Base-by-base conservation (phyloP, 2,797 vertebrate species). In the Siniperca undulata region DNA sequence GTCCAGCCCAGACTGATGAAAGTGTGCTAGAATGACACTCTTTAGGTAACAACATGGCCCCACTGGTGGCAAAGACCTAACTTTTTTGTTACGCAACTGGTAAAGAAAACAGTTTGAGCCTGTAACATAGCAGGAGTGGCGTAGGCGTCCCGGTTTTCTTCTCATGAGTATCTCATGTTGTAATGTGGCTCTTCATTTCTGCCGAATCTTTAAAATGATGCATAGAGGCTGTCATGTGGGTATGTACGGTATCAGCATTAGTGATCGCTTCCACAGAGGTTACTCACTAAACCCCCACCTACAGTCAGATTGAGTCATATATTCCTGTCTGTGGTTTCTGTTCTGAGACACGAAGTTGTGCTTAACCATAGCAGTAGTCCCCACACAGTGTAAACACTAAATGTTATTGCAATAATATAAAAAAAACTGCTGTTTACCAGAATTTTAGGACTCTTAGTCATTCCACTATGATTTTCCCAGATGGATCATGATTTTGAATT, bases 251-350 rank as follows among this genome's bases (percentile, higher is more conserved):
- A 64, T 73, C 64, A 60, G 48, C 12, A 8, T 4, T 11, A 1
- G 11, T 13, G 5, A 77, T 66, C 19, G 8, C 5, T 75, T 67
- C 8, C 20, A 22, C 17, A 30, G 3, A n/a, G n/a, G 36, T 22
- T 17, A 40, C 17, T 74, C 60, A 53, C 12, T 27, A 17, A 17
- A 1, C n/a, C 2, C 7, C 27, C 48, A 9, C 5, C 11, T 4
- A 11, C 10, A 12, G 7, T 64, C 50, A 30, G 9, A 5, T 0
- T 44, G 60, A 52, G 22, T 17, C 38, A 36, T 0, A 7, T 7
- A 11, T 72, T 80, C 71, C 40, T 55, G 16, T 70, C 20, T 64
- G 22, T 67, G 48, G 70, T 68, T 73, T 34, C 42, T 53, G 6
- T 10, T 64, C 38, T 42, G 17, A 36, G 13, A 4, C 53, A 0